These are phyloP conservation scores for Cnemophilus loriae DNA, from an alignment of 2,113 vertebrate genomes.

Conservation along the genomic window DNA sequence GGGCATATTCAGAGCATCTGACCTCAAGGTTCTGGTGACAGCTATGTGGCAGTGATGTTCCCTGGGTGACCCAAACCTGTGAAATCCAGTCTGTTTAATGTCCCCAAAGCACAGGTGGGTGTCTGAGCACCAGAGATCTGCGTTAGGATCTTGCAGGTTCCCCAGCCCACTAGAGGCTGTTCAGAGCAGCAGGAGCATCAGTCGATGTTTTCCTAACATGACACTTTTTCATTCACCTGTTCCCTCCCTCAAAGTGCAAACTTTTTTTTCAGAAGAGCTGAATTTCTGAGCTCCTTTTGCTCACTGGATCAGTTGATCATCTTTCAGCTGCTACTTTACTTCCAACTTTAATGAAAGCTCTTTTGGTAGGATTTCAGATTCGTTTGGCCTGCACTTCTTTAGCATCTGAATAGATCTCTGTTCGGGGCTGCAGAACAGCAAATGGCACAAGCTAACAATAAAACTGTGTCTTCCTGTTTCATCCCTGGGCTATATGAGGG, in stretches of 20 bases:
- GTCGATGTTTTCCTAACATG: not conserved
- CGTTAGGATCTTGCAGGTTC: not conserved
- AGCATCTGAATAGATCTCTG: not conserved
- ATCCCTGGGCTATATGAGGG: not conserved
- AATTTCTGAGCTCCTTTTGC: not conserved
- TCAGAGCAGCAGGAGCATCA: not conserved
- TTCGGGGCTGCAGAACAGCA: not conserved
- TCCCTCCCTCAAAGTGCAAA: not conserved
- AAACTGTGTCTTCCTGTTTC: not conserved
- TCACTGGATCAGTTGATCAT: not conserved
- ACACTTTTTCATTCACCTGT: not conserved
- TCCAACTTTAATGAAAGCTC: not conserved
- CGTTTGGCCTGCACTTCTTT: not conserved
- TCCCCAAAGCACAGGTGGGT: not conserved
- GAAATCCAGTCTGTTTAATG: not conserved
- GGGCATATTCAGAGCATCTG: not conserved
- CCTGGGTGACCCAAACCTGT: not conserved
- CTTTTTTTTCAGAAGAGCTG: not conserved
- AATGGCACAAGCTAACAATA: not conserved
- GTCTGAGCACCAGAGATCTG: not conserved
- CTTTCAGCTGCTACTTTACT: not conserved
- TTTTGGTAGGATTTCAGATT: not conserved
- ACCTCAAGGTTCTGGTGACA: not conserved
- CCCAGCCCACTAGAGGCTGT: no score
- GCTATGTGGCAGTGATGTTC: not conserved